Percentiles rank a stretch among this genome's conserved stretches.
phyloP scores from a whole-genome alignment of 2,797 vertebrate species.

The Trachurus trachurus region DNA sequence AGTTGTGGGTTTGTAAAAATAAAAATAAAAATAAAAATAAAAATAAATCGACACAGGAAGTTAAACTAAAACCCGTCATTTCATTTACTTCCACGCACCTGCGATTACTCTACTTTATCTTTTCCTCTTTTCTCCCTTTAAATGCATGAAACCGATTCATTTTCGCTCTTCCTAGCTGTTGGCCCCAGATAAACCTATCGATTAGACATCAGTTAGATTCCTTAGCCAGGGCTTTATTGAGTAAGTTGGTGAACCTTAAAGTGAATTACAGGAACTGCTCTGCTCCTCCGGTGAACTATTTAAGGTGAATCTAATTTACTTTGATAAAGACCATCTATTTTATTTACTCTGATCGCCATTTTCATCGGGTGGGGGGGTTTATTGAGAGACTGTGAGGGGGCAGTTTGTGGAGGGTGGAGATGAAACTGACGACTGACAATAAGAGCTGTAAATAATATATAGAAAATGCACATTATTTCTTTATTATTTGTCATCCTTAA shows the following conservation, averaged over 20 bases:
- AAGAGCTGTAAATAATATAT: background rate
- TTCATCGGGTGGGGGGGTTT: constrained; percentile 54
- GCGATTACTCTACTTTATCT: constrained; percentile 39
- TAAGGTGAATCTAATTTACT: constrained; percentile 78
- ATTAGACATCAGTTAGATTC: constrained; percentile 80
- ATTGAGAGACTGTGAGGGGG: constrained; percentile 31
- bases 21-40: too few relatives aligned
- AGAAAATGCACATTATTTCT: background rate
- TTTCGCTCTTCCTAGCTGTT: constrained; percentile 63
- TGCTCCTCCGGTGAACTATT: constrained; percentile 79
- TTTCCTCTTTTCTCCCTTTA: constrained; percentile 39
- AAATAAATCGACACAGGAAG: constrained; percentile 9
- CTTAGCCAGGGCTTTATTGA: constrained; percentile 75
- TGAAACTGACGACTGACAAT: background rate
- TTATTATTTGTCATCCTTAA: background rate
- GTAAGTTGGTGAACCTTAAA: constrained; percentile 82
- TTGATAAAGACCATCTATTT: constrained; percentile 80
- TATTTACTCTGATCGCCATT: constrained; percentile 77
- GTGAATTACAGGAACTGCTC: constrained; percentile 82
- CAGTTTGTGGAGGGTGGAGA: background rate
- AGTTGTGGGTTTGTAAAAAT: background rate
- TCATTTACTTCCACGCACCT: constrained; percentile 35
- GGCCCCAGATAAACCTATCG: constrained; percentile 76
- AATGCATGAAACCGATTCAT: constrained; percentile 68
- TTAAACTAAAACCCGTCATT: constrained; percentile 39